Percentiles rank a stretch among this genome's conserved stretches.
These are phyloP conservation scores for Drosophila tani DNA, from an alignment of 1,140 invertebrate genomes.

Conservation along the genomic window DNA sequence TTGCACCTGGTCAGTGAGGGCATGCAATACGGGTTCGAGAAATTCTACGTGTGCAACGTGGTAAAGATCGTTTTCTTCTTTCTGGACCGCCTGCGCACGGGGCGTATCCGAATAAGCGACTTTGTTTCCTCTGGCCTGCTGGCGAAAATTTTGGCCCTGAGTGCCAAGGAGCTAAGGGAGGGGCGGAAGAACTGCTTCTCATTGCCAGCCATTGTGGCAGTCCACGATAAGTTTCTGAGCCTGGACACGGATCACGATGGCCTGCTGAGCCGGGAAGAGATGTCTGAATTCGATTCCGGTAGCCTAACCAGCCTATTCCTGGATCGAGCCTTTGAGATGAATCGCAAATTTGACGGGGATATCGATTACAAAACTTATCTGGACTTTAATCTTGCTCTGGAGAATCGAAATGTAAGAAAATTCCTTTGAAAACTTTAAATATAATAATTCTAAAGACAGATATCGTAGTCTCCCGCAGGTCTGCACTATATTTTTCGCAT, in stretches of 20 bases:
- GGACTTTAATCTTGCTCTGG: constrained; percentile 89
- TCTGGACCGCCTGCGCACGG: constrained; percentile 94
- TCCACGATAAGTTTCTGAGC: constrained; percentile 97
- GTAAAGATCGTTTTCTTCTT: constrained; percentile 98
- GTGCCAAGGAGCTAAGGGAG: constrained; percentile 90
- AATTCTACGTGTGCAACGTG: constrained; percentile 98
- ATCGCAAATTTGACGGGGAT: constrained; percentile 97
- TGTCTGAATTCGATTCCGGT: constrained; percentile 95
- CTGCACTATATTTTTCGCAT: constrained; percentile 97
- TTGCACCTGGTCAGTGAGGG: constrained; percentile 93
- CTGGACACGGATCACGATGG: constrained; percentile 98
- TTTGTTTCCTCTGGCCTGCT: constrained; percentile 96
- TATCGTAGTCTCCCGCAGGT: constrained; percentile 88
- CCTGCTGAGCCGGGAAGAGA: constrained; percentile 95
- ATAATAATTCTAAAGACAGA: neutral
- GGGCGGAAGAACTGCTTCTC: constrained; percentile 98
- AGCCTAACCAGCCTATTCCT: constrained; percentile 96
- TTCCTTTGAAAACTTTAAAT: too few relatives aligned
- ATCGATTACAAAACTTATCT: constrained; percentile 99
- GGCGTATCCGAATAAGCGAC: constrained; percentile 95
- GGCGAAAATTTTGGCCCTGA: constrained; percentile 95
- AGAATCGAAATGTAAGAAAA: too few relatives aligned
- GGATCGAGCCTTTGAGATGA: constrained; percentile 97
- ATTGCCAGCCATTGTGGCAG: constrained; percentile 93
- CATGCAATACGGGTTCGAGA: constrained; percentile 96